A percentile compares a stretch with the other conserved stretches of the same genome.
Evolutionary conservation across 1,140 invertebrate genomes (phyloP).

Genomic region (Caenorhabditis remanei): DNA sequence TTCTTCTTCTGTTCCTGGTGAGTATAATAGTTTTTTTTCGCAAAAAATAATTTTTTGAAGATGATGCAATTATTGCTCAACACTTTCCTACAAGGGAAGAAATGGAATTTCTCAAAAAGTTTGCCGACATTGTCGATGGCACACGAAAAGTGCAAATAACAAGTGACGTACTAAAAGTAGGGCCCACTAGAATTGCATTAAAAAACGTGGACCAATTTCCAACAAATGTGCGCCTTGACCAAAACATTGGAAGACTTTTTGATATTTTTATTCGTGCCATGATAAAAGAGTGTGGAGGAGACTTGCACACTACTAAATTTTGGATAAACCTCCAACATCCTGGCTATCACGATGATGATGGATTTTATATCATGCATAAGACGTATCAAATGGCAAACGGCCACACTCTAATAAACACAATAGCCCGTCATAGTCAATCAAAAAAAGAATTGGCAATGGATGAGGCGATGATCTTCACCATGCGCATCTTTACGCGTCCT

Average conservation of each 20-base stretch:
- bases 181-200: neutral
- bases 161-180: too few species aligned
- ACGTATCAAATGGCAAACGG: neutral
- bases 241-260: neutral
- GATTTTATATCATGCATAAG: constrained; percentile 2
- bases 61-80: too few species aligned
- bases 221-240: neutral
- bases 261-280: neutral
- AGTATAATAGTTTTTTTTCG: too few species aligned
- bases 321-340: neutral
- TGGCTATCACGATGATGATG: neutral
- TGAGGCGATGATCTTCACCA: neutral
- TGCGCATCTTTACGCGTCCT: neutral
- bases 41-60: too few species aligned
- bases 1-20: too few species aligned
- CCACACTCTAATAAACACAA: neutral
- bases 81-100: neutral
- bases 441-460: neutral
- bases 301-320: neutral
- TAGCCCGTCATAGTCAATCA: neutral
- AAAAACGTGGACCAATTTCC: neutral
- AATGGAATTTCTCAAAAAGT: neutral
- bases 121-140: neutral
- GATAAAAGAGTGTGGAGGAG: neutral
- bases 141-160: neutral